Conservation (phyloP, 2,113 vertebrate species). For the Peromyscus leucopus region DNA sequence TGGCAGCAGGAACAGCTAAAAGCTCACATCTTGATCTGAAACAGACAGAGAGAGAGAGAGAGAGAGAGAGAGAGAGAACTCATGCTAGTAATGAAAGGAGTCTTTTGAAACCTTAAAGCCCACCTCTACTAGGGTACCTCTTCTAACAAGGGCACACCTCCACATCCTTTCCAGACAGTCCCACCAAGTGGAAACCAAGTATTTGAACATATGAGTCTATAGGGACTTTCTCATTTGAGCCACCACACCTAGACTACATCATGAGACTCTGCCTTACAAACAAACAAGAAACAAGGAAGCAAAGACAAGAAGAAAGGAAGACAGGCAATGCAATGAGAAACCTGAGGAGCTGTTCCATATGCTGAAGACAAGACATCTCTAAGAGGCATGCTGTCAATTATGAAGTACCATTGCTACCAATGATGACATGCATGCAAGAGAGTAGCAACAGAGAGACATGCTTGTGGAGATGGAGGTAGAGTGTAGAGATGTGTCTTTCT, state of each 20-base stretch:
- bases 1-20: background rate
- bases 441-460: background rate
- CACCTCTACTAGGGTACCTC: too few relatives aligned
- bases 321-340: slow-evolving; percentile 79
- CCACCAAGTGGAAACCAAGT: background rate
- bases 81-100: background rate
- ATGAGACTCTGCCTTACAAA: background rate
- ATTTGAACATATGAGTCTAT: background rate
- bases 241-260: background rate
- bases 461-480: background rate
- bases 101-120: background rate
- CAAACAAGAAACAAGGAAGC: background rate
- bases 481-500: background rate
- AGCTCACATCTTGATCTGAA: background rate
- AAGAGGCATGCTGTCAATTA: background rate
- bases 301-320: background rate
- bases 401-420: background rate
- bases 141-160: background rate
- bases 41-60: background rate
- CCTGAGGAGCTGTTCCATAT: slow-evolving; percentile 2
- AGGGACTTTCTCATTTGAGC: background rate
- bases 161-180: background rate
- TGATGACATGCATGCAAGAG: background rate
- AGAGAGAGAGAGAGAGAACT: too few relatives aligned
- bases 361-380: background rate